A percentile compares a stretch with the other conserved stretches of the same genome.
Conservation (phyloP, 92 coral and sea anemone genomes). For the Epizoanthus fatuus region DNA sequence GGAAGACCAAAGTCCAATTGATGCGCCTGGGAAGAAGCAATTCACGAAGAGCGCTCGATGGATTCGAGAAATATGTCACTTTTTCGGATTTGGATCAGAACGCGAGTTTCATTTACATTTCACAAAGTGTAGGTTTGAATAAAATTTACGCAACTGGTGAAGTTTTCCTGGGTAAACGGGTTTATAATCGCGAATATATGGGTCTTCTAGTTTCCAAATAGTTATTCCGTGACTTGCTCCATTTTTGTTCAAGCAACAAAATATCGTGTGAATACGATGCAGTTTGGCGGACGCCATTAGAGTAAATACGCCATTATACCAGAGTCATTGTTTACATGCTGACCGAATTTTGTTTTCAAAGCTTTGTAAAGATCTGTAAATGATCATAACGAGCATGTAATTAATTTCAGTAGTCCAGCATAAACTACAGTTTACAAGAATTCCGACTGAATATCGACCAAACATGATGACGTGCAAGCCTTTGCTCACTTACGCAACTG, state of each 20-base stretch:
- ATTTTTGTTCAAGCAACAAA: background rate
- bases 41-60: background rate
- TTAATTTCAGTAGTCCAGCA: too few species aligned
- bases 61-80: background rate
- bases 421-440: background rate
- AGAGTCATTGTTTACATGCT: background rate
- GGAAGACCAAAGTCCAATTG: too few species aligned
- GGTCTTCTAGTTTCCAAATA: background rate
- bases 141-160: background rate
- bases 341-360: background rate
- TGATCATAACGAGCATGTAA: too few species aligned
- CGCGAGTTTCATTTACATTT: background rate
- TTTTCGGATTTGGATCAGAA: too few species aligned
- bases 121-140: too few species aligned
- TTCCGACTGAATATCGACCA: too few species aligned
- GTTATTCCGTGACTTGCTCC: background rate
- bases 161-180: slow-evolving; percentile 17
- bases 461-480: too few species aligned
- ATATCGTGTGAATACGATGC: background rate
- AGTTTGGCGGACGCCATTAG: background rate
- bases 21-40: background rate
- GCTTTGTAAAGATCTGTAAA: background rate
- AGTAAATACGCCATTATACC: background rate
- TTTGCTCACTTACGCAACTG: too few species aligned
- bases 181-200: background rate